Evolutionary conservation across 2,797 vertebrate species (phyloP).

Genomic region (Perodicticus potto): DNA sequence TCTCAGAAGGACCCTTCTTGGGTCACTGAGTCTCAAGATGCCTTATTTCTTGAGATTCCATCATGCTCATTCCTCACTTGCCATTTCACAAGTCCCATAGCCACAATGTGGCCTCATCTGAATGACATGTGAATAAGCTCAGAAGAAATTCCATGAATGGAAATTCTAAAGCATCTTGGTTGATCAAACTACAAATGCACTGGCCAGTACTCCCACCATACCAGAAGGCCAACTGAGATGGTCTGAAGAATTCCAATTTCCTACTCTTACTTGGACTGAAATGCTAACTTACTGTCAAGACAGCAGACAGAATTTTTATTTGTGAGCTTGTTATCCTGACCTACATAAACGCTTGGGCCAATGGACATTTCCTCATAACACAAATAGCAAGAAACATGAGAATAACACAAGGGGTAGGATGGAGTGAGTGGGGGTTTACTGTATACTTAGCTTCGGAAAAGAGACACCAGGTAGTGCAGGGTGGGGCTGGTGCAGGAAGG

Average conservation of each 20-base stretch:
- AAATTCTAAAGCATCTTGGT: neutral
- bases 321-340: neutral
- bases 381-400: neutral
- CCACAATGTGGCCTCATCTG: neutral
- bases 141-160: constrained; percentile 44
- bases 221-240: neutral
- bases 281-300: neutral
- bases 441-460: neutral
- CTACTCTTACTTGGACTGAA: neutral
- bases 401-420: neutral
- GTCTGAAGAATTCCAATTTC: neutral
- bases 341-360: neutral
- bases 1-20: neutral
- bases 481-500: neutral
- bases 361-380: neutral
- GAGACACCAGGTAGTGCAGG: neutral
- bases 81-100: neutral
- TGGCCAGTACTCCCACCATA: neutral
- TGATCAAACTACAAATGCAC: neutral
- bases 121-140: neutral
- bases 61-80: neutral
- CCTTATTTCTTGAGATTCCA: constrained; percentile 20
- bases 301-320: neutral
- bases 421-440: neutral
- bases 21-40: neutral